Evolutionary conservation across 2,113 vertebrate species (phyloP).

Genomic region (Rhodinocichla rosea): DNA sequence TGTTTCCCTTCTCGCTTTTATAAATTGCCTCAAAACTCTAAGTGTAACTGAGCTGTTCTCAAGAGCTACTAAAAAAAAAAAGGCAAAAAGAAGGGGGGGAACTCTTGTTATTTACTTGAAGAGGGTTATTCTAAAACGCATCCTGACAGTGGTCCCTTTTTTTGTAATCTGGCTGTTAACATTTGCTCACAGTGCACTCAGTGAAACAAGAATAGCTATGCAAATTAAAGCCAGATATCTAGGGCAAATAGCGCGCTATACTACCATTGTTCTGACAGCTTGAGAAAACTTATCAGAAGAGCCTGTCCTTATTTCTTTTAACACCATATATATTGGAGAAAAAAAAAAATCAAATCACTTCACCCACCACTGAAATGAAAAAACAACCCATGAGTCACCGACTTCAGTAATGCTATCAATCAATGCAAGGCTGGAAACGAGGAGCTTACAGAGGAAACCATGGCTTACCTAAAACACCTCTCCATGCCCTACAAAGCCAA

Average conservation of each 20-base stretch:
- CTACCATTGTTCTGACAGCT: constrained; percentile 57
- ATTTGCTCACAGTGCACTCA: constrained; percentile 45
- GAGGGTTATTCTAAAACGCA: neutral
- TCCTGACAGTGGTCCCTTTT: neutral
- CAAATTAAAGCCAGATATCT: constrained; percentile 66
- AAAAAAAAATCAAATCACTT: constrained; percentile 6
- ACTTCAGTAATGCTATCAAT: constrained; percentile 33
- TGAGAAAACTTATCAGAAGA: constrained; percentile 45
- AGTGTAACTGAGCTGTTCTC: neutral
- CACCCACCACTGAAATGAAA: constrained; percentile 44
- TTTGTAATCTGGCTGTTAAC: constrained; percentile 44
- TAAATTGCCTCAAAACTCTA: neutral
- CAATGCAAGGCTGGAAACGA: neutral
- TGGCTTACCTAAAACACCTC: constrained; percentile 2
- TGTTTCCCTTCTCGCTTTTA: neutral
- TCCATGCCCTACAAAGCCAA: neutral
- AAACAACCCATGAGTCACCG: constrained; percentile 48
- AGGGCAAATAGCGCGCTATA: constrained; percentile 56
- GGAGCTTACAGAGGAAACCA: neutral
- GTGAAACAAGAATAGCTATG: constrained; percentile 58
- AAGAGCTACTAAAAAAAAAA: neutral
- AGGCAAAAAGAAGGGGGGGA: fast-evolving
- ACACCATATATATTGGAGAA: neutral
- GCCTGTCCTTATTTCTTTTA: constrained; percentile 53
- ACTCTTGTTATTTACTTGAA: neutral